Evolutionary conservation across 2,888 invertebrate genomes (phyloP), one percentile per base, ranked within the genome.

Genomic region (Aplocera efformata): DNA sequence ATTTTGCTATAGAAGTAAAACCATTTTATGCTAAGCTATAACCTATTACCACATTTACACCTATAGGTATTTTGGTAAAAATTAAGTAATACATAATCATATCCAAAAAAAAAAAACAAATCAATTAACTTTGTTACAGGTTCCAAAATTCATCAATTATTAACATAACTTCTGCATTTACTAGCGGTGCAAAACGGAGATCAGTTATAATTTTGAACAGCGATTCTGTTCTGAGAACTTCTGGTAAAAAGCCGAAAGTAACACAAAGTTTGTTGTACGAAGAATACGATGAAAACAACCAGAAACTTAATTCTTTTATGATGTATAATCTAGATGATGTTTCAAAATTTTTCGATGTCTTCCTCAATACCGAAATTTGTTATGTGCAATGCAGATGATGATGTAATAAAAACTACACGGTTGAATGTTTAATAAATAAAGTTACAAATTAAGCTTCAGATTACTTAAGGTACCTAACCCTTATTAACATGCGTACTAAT

Each of bases 301-400:
- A 51, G 0, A 41, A 50, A 34, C 0, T 68, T 3, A 65, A 59
- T 22, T 45, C 56, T 21, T 59, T 53, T 29, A 51, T 49, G 42
- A 79, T 81, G 76, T 56, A 60, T 6, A 69, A 52, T 34, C 53
- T 80, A 0, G 53, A 56, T 3, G 78, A 79, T 21, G 81, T 81
- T 2, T 56, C 62, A 1, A 42, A 7, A 4, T 78, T 79, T 50
- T 76, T 81, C 34, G 34, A 61, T 47, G 2, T 6, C 7, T 68
- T 57, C 48, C 63, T 78, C 7, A 50, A 72, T 10, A 68, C 72
- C 7, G 49, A 60, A 48, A 47, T 80, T 34, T 79, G 79, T 55
- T 42, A 59, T 11, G 57, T 22, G 0, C 21, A 10, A 7, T 77
- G 76, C 48, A 17, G 35, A 50, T 5, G 36, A 34, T 23, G 23